phyloP scores from a whole-genome alignment of 2,113 vertebrate genomes.

The Grus americana region DNA sequence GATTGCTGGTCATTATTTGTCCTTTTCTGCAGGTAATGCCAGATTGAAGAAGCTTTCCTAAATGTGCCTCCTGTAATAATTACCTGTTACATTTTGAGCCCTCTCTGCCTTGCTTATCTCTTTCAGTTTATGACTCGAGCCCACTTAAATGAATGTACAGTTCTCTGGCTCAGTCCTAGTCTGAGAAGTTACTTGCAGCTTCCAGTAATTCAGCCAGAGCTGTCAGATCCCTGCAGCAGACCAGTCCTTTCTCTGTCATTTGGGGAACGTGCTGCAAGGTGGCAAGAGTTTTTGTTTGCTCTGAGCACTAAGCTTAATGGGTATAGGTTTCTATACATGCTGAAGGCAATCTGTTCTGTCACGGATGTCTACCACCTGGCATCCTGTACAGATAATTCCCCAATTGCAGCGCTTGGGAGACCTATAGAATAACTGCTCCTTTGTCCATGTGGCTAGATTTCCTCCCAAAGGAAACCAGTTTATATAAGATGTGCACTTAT shows the following conservation, averaged over 20 bases:
- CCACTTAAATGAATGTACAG: not conserved
- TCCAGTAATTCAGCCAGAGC: not conserved
- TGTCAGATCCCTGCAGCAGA: no score
- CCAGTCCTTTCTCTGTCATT: not conserved
- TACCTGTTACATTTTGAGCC: not conserved
- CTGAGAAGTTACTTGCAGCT: not conserved
- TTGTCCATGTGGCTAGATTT: not conserved
- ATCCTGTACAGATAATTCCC: not conserved
- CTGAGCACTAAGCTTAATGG: not conserved
- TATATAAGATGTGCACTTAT: not conserved
- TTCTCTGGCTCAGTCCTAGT: not conserved
- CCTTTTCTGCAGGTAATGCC: not conserved
- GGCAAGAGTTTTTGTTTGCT: not conserved
- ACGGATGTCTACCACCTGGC: not conserved
- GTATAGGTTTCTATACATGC: not conserved
- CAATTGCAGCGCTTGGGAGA: not conserved
- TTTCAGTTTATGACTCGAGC: not conserved
- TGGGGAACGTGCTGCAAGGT: not conserved
- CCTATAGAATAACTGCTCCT: not conserved
- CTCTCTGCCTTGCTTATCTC: not conserved
- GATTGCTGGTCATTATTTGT: not conserved
- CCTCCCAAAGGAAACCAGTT: not conserved
- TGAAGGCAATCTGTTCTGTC: not conserved
- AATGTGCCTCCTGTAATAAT: not conserved
- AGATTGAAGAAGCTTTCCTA: not conserved